Evolutionary conservation across 2,797 vertebrate genomes (phyloP).

Genomic region (Pangasius sanitwongsei): DNA sequence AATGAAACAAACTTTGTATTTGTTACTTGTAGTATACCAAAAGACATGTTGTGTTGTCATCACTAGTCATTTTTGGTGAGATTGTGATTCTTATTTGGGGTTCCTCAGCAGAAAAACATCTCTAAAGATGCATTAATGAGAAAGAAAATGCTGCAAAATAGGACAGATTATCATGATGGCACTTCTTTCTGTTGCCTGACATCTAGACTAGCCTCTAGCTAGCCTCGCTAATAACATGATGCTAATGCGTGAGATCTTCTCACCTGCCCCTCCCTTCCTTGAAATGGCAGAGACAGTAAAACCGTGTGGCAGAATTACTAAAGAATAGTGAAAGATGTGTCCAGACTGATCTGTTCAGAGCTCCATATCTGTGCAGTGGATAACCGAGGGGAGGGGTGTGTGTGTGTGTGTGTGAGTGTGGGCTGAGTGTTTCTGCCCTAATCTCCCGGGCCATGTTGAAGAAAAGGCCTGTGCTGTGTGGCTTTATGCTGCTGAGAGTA

Average conservation of each 20-base stretch:
- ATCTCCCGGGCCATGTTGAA: slow-evolving; percentile 62
- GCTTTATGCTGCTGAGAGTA: slow-evolving; percentile 72
- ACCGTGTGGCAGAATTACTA: slow-evolving; percentile 53
- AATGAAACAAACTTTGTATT: not conserved
- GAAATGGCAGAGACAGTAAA: slow-evolving; percentile 63
- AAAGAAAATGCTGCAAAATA: not conserved
- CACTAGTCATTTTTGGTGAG: not conserved
- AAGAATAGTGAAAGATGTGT: slow-evolving; percentile 59
- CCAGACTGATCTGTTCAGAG: slow-evolving; percentile 19
- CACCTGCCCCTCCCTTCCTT: not conserved
- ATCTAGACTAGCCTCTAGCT: not conserved
- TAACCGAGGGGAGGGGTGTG: slow-evolving; percentile 28
- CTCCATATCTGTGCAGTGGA: slow-evolving; percentile 27
- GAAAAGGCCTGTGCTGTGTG: slow-evolving; percentile 63
- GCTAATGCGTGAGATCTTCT: slow-evolving; percentile 3
- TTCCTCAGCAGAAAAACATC: not conserved
- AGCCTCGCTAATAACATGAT: not conserved
- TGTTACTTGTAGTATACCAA: not conserved
- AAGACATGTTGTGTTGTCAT: not conserved
- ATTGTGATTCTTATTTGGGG: not conserved
- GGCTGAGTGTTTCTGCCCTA: slow-evolving; percentile 57
- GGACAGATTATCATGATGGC: not conserved
- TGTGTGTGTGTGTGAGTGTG: slow-evolving; percentile 13
- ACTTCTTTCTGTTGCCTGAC: not conserved
- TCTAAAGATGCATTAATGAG: not conserved